Base-by-base conservation (phyloP, 2,797 vertebrate genomes). In the Hozukius guyotensis region DNA sequence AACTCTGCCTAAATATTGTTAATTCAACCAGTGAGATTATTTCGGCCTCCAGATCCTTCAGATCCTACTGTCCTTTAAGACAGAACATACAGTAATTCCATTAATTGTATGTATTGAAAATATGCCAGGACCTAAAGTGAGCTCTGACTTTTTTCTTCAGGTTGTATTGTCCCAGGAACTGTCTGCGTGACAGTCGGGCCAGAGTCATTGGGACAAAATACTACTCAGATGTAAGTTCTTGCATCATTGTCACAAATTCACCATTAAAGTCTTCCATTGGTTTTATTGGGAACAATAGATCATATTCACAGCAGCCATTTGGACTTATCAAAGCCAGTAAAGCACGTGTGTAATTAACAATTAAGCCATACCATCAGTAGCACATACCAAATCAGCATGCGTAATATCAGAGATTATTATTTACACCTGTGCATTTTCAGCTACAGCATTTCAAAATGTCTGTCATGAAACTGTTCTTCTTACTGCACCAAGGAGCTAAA, bases 81-180 rank as follows among this genome's bases (percentile, higher is more conserved):
- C 3, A 38, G 13, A 75, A 63, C 24, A 57, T 27, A 7, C 3
- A 49, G 57, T 34, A 42, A 5, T 46, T 74, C 1, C 20, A 31
- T 4, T 25, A 25, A 25, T 25, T 31, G 8, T 27, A 4, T 59
- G 1, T 4, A 38, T 12, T 61, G 46, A 14, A 73, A 65, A 69
- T 56, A 52, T 52, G 20, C 12, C 2, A 0, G 42, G 7, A 57
- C 12, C 20, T 38, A 6, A 73, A n/a, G 2, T 53, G 3, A 66
- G n/a, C 22, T 36, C 36, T 77, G 16, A 8, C 82, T 76, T 46
- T 42, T 42, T 93, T 86, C 90, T 94, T 55, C 88, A 99, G 98
- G 92, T 93, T 99, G 31, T 99, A 97, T 79, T 99, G 98, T 94
- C 98, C 98, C 86, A 96, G 86, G 64, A 98, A 97, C 83, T 99